phyloP scores from a whole-genome alignment of 2,888 invertebrate genomes.

The Lasioglossum malachurum region DNA sequence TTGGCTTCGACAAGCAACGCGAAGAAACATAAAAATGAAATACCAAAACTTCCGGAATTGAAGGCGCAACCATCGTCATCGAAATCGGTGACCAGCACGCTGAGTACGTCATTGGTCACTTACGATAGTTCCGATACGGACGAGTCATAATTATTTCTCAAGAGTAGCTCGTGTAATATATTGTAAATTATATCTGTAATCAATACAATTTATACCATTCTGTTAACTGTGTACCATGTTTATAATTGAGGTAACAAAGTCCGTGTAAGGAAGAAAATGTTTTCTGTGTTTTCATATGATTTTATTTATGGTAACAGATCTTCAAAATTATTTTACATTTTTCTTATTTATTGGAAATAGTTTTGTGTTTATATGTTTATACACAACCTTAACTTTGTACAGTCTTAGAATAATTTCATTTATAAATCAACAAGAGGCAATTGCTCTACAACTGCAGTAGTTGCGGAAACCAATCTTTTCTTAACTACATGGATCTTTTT shows the following conservation, averaged over 20 bases:
- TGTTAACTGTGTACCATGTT: constrained; percentile 28
- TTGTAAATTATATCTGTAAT: constrained; percentile 62
- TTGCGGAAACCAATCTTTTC: constrained; percentile 79
- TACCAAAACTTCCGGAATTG: constrained; percentile 58
- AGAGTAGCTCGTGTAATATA: constrained; percentile 47
- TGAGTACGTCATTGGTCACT: constrained; percentile 76
- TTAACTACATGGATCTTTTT: constrained; percentile 94
- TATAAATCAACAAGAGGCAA: constrained; percentile 65
- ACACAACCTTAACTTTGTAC: constrained; percentile 22
- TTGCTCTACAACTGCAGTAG: constrained; percentile 56
- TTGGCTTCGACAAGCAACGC: constrained; percentile 19
- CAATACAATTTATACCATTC: constrained; percentile 32
- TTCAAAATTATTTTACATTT: constrained; percentile 20
- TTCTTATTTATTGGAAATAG: constrained; percentile 7
- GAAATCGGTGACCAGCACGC: constrained; percentile 33
- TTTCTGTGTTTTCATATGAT: neutral
- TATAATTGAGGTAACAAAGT: constrained; percentile 28
- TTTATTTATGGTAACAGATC: neutral
- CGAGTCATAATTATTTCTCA: constrained; percentile 71
- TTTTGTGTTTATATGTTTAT: neutral
- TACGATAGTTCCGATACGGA: constrained; percentile 83
- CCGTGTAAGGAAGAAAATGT: neutral
- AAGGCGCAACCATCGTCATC: constrained; percentile 57
- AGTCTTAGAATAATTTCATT: constrained; percentile 8
- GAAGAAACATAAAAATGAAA: constrained; percentile 48